A percentile compares a stretch with the other conserved stretches of the same genome.
phyloP scores from a whole-genome alignment of 2,113 vertebrate species.

The Cariama cristata region DNA sequence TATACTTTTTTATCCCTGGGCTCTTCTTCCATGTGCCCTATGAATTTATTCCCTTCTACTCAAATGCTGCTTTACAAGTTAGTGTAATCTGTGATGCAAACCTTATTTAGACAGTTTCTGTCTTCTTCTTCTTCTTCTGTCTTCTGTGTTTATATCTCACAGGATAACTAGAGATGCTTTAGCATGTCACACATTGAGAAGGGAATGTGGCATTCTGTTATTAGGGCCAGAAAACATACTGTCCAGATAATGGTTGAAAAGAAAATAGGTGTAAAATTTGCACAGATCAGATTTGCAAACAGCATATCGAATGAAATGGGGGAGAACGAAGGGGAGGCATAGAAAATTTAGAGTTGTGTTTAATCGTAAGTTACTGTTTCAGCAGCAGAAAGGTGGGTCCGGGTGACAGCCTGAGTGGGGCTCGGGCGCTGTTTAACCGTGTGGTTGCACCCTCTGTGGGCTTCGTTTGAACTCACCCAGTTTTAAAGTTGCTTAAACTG shows the following conservation, averaged over 20 bases:
- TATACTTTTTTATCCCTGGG: not conserved
- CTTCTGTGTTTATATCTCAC: not conserved
- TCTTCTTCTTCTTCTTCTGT: too few species aligned
- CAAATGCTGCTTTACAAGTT: not conserved
- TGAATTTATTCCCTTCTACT: not conserved
- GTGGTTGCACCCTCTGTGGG: not conserved
- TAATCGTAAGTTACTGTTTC: not conserved
- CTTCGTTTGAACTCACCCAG: not conserved
- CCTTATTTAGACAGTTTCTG: not conserved
- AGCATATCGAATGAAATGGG: not conserved
- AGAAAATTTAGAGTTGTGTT: not conserved
- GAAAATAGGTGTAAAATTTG: not conserved
- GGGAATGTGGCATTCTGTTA: not conserved
- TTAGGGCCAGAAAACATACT: not conserved
- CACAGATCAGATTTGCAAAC: not conserved
- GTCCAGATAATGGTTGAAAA: not conserved
- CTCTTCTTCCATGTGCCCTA: not conserved
- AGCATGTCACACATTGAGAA: not conserved
- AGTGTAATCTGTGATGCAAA: not conserved
- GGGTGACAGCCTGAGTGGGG: not conserved
- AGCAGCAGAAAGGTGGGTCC: not conserved
- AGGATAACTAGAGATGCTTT: not conserved
- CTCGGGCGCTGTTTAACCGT: not conserved
- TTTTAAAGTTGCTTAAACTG: slow-evolving; percentile 26
- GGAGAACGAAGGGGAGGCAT: not conserved